These are phyloP conservation scores for Drosophila nigricruria DNA, from an alignment of 2,888 invertebrate species.

Conservation along the genomic window DNA sequence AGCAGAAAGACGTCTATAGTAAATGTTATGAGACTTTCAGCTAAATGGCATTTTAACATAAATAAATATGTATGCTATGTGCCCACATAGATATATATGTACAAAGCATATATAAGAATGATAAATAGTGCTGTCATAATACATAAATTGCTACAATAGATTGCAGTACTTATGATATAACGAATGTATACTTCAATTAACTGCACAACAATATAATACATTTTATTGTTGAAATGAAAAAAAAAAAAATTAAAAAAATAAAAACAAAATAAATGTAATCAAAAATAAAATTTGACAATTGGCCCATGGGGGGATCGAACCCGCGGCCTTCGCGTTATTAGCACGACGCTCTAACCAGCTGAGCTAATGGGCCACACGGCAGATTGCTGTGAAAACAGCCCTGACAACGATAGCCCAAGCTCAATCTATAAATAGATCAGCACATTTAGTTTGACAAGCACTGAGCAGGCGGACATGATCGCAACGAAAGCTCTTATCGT, in stretches of 20 bases:
- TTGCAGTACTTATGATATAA: neutral
- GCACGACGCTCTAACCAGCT: slow-evolving; percentile 86
- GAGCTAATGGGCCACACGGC: slow-evolving; percentile 85
- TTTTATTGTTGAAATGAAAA: neutral
- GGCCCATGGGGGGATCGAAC: slow-evolving; percentile 86
- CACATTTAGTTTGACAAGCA: slow-evolving; percentile 9
- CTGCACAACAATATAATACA: neutral
- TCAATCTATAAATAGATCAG: slow-evolving; percentile 16
- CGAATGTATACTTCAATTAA: neutral
- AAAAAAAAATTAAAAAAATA: neutral
- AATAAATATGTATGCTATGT: slow-evolving; percentile 22
- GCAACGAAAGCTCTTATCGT: slow-evolving; percentile 15
- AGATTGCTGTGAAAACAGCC: neutral
- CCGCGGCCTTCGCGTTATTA: slow-evolving; percentile 86
- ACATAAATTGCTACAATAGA: neutral
- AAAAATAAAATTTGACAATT: too few relatives aligned
- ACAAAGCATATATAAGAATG: neutral
- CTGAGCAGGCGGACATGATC: slow-evolving; percentile 16
- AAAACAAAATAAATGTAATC: too few relatives aligned
- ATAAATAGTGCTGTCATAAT: neutral
- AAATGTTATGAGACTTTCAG: slow-evolving; percentile 41
- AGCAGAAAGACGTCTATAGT: slow-evolving; percentile 3
- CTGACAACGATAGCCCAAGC: neutral
- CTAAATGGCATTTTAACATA: slow-evolving; percentile 44
- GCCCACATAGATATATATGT: neutral